Evolutionary conservation across 2,888 invertebrate genomes (phyloP).

Genomic region (Drepana falcataria): DNA sequence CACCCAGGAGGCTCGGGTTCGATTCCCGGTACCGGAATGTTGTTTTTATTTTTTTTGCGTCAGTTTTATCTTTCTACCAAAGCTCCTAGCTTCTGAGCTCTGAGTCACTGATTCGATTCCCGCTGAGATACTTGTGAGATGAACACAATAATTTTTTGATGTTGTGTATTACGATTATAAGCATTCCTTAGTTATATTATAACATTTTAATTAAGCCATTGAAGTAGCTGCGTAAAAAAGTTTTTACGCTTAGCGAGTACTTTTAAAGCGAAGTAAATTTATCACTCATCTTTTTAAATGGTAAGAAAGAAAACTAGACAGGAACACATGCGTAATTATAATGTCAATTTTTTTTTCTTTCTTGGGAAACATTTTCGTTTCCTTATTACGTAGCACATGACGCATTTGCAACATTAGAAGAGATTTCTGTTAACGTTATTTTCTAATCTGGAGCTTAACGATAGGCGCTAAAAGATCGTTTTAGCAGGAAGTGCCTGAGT

Average conservation of each 20-base stretch:
- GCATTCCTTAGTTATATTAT: too few relatives aligned
- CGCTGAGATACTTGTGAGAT: too few relatives aligned
- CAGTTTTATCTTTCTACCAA: too few relatives aligned
- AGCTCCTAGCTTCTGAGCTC: too few relatives aligned
- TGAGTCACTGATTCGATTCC: neutral
- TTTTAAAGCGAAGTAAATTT: slow-evolving; percentile 17
- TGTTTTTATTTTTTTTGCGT: neutral
- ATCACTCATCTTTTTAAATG: slow-evolving; percentile 41
- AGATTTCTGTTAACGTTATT: slow-evolving; percentile 29
- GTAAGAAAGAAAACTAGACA: slow-evolving; percentile 36
- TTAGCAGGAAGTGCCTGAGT: slow-evolving; percentile 32
- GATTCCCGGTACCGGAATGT: slow-evolving; percentile 78
- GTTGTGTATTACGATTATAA: too few relatives aligned
- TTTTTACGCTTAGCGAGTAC: neutral
- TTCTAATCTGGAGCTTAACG: slow-evolving; percentile 34
- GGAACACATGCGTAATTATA: slow-evolving; percentile 42
- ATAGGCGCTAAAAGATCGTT: slow-evolving; percentile 37
- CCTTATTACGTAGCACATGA: slow-evolving; percentile 37
- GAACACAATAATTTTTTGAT: too few relatives aligned
- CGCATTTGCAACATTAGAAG: slow-evolving; percentile 28
- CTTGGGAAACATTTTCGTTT: slow-evolving; percentile 28
- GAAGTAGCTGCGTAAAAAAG: too few relatives aligned
- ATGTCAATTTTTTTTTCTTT: slow-evolving; percentile 31
- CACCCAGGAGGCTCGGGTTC: slow-evolving; percentile 81
- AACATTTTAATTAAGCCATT: too few relatives aligned